Base-by-base conservation (phyloP, 2,888 invertebrate genomes). In the Eueremaeus valkanovi region DNA sequence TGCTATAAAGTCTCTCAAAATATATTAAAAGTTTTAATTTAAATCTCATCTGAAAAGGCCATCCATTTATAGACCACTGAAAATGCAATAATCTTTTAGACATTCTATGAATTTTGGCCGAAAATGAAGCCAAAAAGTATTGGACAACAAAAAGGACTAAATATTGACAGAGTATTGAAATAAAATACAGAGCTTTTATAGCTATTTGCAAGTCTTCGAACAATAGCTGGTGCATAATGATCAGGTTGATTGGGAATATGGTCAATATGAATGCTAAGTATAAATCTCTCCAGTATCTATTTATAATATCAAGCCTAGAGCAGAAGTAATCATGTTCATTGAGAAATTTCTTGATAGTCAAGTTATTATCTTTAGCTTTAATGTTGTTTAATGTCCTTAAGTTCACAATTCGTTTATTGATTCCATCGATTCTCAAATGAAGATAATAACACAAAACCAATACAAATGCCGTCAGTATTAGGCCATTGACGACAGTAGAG, bases 51-150 rank as follows among this genome's bases (percentile, higher is more conserved):
- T 13, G n/a, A 63, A 63, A 61, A 2, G 33, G 33, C 16, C 3
- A 40, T 21, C 40, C 40, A 68, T 21, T 36, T 3, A 68, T 36
- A 36, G 5, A 18, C 68, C 68, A 68, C 68, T 68, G 68, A 40
- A 68, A 24, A 1, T 31, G 21, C 24, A 40, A 68, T 18, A 68
- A 24, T 1, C 24, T 40, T 33, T 8, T 9, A 40, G 3, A 36
- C 29, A 42, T 31, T 40, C 24, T 36, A 40, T 68, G 68, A 1
- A 68, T 42, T 24, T 40, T 40, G 8, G 18, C 13, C 11, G 40
- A 68, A 68, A 68, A n/a, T 3, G 24, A 40, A 9, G 68, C 21
- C n/a, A 21, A 68, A 36, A 2, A 21, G 2, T 21, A 68, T 24
- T 68, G 68, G 6, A 68, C 16, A 8, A 40, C 36, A 42, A 68